Conservation (phyloP, 2,888 invertebrate species). For the Aporophyla nigra region DNA sequence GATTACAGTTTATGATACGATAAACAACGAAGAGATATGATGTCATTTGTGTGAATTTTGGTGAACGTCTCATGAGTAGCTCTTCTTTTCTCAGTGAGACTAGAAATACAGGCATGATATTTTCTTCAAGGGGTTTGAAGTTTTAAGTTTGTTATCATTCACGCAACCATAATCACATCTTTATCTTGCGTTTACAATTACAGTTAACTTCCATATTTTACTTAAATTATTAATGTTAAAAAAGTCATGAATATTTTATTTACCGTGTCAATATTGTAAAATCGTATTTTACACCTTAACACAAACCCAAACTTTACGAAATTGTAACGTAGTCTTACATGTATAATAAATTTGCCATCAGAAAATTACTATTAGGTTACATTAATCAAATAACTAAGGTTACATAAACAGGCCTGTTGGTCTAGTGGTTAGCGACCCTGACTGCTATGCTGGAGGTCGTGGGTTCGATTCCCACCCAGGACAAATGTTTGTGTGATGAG, state of each 20-base stretch:
- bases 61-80: background rate
- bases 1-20: conserved; percentile 2
- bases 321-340: background rate
- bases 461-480: too few species aligned
- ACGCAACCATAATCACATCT: background rate
- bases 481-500: too few species aligned
- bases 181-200: background rate
- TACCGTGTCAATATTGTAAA: background rate
- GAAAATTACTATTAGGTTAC: background rate
- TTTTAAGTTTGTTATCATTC: background rate
- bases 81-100: too few species aligned
- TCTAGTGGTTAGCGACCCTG: too few species aligned
- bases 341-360: background rate
- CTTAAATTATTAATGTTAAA: background rate
- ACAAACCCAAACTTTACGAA: background rate
- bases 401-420: too few species aligned
- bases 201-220: background rate
- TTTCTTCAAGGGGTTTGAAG: too few species aligned
- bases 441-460: too few species aligned
- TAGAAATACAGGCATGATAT: background rate
- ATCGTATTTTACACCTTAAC: background rate
- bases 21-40: conserved; percentile 6
- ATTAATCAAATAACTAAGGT: background rate
- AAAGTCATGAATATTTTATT: background rate
- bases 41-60: background rate